Evolutionary conservation across 2,113 vertebrate genomes (phyloP), one percentile per base, ranked within the genome.

Genomic region (Recurvirostra avosetta): DNA sequence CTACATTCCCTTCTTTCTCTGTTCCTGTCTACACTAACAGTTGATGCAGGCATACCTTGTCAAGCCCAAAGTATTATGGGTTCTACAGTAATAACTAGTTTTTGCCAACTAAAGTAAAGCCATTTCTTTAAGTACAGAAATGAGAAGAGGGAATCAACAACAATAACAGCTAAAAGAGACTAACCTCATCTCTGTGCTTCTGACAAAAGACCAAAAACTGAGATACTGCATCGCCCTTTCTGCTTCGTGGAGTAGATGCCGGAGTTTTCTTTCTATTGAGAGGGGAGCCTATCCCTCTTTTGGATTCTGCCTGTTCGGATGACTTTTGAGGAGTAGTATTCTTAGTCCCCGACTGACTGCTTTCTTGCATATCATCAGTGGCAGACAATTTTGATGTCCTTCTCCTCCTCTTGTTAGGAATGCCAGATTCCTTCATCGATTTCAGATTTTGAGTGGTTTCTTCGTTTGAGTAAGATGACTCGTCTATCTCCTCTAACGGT

Each of bases 151-250:
- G 13, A 86, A 73, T 52, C 74, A 86, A 81, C 36, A 78, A 59
- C 10, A 91, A 0, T 36, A 95, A 84, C 15, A 72, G 49, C 34
- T 47, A 11, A 52, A 65, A 74, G 34, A 63, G 34, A 98, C 98
- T 94, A 79, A 99, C 98, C 98, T 99, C 98, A 63, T 99, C 98
- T 97, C 98, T 97, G 94, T 99, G 98, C 96, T 98, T 98, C 93
- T 98, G 98, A 93, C 98, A 98, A 93, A 99, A 99, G 68, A 98
- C 98, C 97, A 99, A 93, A 87, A 99, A 99, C 96, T 98, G 98
- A 85, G 98, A 98, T 3, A 96, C 97, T 8, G 97, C 95, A 41
- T 98, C 98, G 53, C 98, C 97, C 86, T 98, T 98, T 90, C 98
- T 97, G 97, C 97, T 97, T 66, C 98, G 96, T 0, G 97, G 97